phyloP scores from a whole-genome alignment of 2,113 vertebrate genomes.

The Triplophysa tibetana region DNA sequence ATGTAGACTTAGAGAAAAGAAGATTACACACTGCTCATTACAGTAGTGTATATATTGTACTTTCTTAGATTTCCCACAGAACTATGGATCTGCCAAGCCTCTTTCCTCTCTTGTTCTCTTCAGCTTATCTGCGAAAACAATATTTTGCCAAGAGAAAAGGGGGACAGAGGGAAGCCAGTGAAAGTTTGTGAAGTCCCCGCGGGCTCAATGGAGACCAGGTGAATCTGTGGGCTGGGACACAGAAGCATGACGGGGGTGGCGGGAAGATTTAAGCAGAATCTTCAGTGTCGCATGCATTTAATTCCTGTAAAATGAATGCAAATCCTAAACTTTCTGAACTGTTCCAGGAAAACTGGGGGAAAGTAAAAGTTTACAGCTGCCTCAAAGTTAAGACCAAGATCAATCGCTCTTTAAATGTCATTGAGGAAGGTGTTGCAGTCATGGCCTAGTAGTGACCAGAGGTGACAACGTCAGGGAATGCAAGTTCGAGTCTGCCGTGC shows the following conservation, averaged over 20 bases:
- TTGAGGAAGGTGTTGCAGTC: background rate
- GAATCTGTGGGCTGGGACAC: conserved; percentile 29
- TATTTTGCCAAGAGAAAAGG: conserved; percentile 29
- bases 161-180: background rate
- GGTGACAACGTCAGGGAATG: background rate
- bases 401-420: background rate
- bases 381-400: background rate
- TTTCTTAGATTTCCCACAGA: conserved; percentile 28
- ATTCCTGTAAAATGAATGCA: conserved; percentile 38
- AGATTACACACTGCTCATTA: conserved; percentile 39
- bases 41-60: conserved; percentile 13
- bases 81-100: conserved; percentile 33
- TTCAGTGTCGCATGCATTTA: conserved; percentile 20
- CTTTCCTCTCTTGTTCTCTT: conserved; percentile 12
- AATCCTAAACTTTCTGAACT: conserved; percentile 13
- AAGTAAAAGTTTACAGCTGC: background rate
- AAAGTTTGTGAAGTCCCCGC: conserved; percentile 7
- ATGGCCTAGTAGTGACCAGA: background rate
- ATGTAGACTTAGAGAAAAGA: conserved; percentile 13
- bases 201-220: conserved; percentile 31
- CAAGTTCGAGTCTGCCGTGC: background rate
- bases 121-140: conserved; percentile 24
- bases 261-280: conserved; percentile 7
- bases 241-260: background rate
- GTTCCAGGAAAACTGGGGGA: background rate